Evolutionary conservation across 2,797 vertebrate species (phyloP), one percentile per base, ranked within the genome.

Genomic region (Rachycentron canadum): DNA sequence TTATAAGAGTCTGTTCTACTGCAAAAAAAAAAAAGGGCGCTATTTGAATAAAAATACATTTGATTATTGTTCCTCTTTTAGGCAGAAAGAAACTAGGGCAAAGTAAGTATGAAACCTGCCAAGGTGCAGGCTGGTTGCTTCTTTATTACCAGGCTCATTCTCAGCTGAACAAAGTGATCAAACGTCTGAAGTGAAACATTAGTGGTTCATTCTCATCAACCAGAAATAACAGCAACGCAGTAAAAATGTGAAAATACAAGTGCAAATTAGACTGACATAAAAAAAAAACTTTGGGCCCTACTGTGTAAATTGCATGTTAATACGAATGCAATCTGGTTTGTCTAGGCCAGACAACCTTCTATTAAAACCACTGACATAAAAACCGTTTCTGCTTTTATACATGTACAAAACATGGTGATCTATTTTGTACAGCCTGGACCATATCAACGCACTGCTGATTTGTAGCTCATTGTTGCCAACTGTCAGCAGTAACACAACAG

Each of bases 161-260:
- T 69, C 25, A 62, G 57, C 47, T 67, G 14, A 32, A 59, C 17
- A 65, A 68, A 53, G 4, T 36, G 26, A 63, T 16, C 12, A 14
- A 1, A 5, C 25, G 36, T 60, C 41, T 57, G 23, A 28, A 26
- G 36, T 52, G 57, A 60, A 34, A 5, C 23, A 23, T 32, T 5
- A 5, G 16, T 64, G 40, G 41, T 52, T 1, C 1, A 23, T 7
- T 25, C 16, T 21, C 5, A 4, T 50, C n/a, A 41, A 53, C 6
- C 28, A 32, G 21, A 43, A 28, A 14, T 10, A 52, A 74, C 32
- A n/a, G 36, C n/a, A 69, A 62, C 55, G 26, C 32, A 26, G 16
- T 25, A 43, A 28, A 58, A 30, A 21, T 3, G 1, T 52, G 25
- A 53, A 38, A 49, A 40, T 2, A 3, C n/a, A n/a, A n/a, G n/a